Evolutionary conservation across 2,797 vertebrate species (phyloP).

Genomic region (Ctenosaura bakeri): DNA sequence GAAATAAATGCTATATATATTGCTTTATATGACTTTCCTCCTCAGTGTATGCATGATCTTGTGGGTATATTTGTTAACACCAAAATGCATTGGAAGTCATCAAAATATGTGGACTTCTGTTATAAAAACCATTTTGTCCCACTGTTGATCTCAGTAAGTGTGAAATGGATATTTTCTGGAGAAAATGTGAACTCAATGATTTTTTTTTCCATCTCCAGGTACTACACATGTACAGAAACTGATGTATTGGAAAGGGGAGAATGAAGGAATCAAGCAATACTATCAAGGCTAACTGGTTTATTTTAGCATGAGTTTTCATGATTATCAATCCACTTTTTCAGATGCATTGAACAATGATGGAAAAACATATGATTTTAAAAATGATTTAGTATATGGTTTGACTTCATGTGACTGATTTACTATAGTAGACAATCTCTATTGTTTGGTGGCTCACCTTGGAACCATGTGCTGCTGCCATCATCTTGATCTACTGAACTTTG

Average conservation of each 20-base stretch:
- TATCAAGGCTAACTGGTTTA: neutral
- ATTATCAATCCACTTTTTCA: too few species aligned
- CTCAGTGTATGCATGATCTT: neutral
- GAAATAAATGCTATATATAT: too few species aligned
- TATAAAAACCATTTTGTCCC: neutral
- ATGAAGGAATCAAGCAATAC: too few species aligned
- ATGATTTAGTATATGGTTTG: too few species aligned
- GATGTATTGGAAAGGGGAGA: neutral
- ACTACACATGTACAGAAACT: neutral
- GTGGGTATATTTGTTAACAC: neutral
- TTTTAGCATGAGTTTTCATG: too few species aligned
- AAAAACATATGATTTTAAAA: too few species aligned
- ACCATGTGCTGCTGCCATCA: neutral
- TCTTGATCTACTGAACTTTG: conserved; percentile 3
- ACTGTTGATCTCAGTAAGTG: neutral
- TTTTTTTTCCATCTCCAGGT: neutral
- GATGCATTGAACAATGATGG: too few species aligned
- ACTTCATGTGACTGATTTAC: too few species aligned
- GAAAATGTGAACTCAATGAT: neutral
- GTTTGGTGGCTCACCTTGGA: neutral
- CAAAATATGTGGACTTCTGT: neutral
- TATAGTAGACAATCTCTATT: neutral
- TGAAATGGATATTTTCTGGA: neutral
- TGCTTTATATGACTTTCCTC: neutral
- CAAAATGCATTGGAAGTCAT: neutral